These are phyloP conservation scores for Drosophila neocordata DNA, from an alignment of 1,140 invertebrate species.

Conservation along the genomic window DNA sequence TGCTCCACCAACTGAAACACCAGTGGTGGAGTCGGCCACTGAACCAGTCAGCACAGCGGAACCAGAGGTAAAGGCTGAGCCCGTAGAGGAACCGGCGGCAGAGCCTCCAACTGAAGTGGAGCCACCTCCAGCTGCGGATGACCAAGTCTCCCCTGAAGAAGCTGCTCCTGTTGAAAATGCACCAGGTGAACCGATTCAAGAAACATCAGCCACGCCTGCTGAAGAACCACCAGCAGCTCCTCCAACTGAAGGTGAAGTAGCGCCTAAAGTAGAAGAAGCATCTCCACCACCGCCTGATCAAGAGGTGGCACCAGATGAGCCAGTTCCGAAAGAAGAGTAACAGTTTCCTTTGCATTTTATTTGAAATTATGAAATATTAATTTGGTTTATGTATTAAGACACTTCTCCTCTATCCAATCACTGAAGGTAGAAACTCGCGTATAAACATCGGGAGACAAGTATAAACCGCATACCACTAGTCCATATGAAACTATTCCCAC, in stretches of 20 bases:
- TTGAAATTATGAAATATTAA: slow-evolving; percentile 25
- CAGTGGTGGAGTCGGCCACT: background rate
- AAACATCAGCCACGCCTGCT: background rate
- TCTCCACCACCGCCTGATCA: slow-evolving; percentile 13
- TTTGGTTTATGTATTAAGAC: background rate
- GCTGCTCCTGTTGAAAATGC: slow-evolving; percentile 5
- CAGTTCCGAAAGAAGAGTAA: slow-evolving; percentile 17
- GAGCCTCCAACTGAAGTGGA: slow-evolving; percentile 10
- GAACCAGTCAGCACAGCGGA: background rate
- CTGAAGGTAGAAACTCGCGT: slow-evolving; percentile 83
- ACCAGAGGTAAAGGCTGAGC: background rate
- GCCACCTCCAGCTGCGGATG: background rate
- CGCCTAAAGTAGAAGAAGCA: slow-evolving; percentile 11
- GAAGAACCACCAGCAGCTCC: background rate
- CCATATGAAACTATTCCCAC: slow-evolving; percentile 89
- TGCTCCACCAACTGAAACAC: background rate
- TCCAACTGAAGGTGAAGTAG: background rate
- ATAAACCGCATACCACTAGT: slow-evolving; percentile 84
- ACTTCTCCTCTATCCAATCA: slow-evolving; percentile 81
- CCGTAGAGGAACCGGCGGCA: background rate
- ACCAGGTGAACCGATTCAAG: slow-evolving; percentile 15
- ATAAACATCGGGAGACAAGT: slow-evolving; percentile 84
- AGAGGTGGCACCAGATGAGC: background rate
- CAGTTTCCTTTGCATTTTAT: slow-evolving; percentile 23
- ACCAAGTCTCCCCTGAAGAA: slow-evolving; percentile 3